Evolutionary conservation across 2,797 vertebrate species (phyloP), one percentile per base, ranked within the genome.

Genomic region (Smutsia temminckii): DNA sequence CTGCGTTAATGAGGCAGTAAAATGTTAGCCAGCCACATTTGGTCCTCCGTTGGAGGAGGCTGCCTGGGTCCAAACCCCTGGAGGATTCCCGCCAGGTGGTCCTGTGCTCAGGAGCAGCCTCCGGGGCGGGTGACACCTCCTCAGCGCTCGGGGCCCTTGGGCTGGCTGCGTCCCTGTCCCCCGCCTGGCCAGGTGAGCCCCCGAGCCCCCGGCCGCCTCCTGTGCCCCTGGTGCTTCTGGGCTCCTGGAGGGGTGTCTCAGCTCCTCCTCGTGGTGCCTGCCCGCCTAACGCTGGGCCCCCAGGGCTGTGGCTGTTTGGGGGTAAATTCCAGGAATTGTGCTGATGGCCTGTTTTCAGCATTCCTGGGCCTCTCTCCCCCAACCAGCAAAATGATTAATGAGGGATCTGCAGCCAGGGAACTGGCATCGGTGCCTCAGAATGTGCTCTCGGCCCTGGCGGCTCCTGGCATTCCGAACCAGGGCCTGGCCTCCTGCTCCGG

Each of bases 401-500:
- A 71, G 92, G 89, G 27, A 8, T 49, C 89, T 59, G 88, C 8
- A 6, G 13, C 83, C 1, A 18, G 20, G 61, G 57, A 63, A 74
- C 66, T 80, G 93, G 84, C 32, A 0, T 18, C 71, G 5, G 40
- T 55, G 0, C 14, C 81, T 74, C 18, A 32, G 77, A 18, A 11
- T 64, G 89, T 84, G 93, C 69, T 59, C 77, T 12, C 0, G 17
- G 91, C 13, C 53, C 23, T 14, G 61, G 90, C 34, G 0, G 74
- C 83, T 16, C 57, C 51, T 6, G 34, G 90, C 97, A 94, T 97
- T 96, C 96, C 96, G 88, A 81, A 81, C 85, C 68, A 5, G 78
- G 91, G 96, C 94, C 66, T 3, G 57, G 66, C 85, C 69, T 86
- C 49, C 61, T 32, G 79, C 5, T 51, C 59, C 25, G 2, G 13